These are phyloP conservation scores for Halocynthia roretzi DNA, from an alignment of 23 tunicate species.

Conservation along the genomic window DNA sequence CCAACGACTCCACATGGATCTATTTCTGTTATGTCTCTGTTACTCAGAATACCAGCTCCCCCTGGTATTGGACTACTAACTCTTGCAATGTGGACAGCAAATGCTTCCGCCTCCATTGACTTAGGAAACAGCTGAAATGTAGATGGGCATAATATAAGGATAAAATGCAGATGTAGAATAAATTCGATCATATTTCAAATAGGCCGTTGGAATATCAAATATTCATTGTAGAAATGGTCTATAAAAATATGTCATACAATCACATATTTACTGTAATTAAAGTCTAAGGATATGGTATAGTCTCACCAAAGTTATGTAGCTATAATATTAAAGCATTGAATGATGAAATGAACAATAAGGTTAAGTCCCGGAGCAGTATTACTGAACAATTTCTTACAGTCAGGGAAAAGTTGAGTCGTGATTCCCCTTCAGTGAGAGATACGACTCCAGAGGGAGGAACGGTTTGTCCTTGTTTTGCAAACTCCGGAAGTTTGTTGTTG, in stretches of 20 bases:
- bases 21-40: conserved; percentile 43
- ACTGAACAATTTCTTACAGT: conserved; percentile 16
- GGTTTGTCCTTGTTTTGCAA: conserved; percentile 32
- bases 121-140: conserved; percentile 32
- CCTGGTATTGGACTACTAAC: conserved; percentile 28
- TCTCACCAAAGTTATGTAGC: too few relatives aligned
- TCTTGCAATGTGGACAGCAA: conserved; percentile 30
- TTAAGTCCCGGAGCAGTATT: too few relatives aligned
- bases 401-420: conserved; percentile 21
- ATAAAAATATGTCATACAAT: too few relatives aligned
- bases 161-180: too few relatives aligned
- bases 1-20: conserved; percentile 76
- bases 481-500: conserved; percentile 4
- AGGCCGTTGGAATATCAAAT: too few relatives aligned
- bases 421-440: conserved; percentile 19
- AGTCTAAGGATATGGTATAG: too few relatives aligned
- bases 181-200: too few relatives aligned
- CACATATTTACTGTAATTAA: too few relatives aligned
- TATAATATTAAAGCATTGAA: too few relatives aligned
- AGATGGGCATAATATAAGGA: too few relatives aligned
- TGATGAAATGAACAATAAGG: too few relatives aligned
- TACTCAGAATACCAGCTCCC: conserved; percentile 26
- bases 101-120: conserved; percentile 16
- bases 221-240: too few relatives aligned
- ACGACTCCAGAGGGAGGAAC: conserved; percentile 40